Evolutionary conservation across 2,797 vertebrate species (phyloP), one percentile per base, ranked within the genome.

Genomic region (Furcifer pardalis): DNA sequence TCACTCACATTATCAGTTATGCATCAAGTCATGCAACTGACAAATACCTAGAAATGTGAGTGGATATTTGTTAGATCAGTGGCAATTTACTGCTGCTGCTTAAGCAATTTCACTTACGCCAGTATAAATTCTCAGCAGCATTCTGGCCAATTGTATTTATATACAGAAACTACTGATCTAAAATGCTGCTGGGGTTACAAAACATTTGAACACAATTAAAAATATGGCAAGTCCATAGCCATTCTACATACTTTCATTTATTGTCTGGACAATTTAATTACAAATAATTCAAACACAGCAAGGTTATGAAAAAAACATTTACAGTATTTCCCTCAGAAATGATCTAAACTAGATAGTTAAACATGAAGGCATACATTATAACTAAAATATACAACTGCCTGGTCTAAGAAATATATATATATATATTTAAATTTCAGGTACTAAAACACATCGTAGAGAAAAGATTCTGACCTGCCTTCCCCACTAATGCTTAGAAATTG

Each of bases 251-350:
- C 97, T 98, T 98, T 98, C 98, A 98, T 99, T 99, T 99, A 99
- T 99, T 99, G 97, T 99, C 98, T 97, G 98, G 98, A 99, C 98
- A 99, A 98, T 98, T 98, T 99, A 99, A 99, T 97, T 99, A 99
- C 98, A 99, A 99, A 99, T 98, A 98, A 98, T 99, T 99, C 97
- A 98, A 99, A 99, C 98, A 99, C 98, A 99, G 98, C 98, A 98
- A 97, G 97, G 97, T 97, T 98, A 98, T 98, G 97, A 97, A 97
- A 98, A 96, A 98, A 98, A 98, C 97, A 97, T 98, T 98, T 98
- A 99, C 98, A 99, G 97, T 98, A 98, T 97, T 98, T 97, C 97
- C 97, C 98, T 98, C 97, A 97, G 98, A 99, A 99, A 98, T 99
- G 96, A 98, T 97, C 98, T 99, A 99, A 98, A 98, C 97, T 98